These are phyloP conservation scores for Cephalopterus ornatus DNA, from an alignment of 2,113 vertebrate genomes.

Conservation along the genomic window DNA sequence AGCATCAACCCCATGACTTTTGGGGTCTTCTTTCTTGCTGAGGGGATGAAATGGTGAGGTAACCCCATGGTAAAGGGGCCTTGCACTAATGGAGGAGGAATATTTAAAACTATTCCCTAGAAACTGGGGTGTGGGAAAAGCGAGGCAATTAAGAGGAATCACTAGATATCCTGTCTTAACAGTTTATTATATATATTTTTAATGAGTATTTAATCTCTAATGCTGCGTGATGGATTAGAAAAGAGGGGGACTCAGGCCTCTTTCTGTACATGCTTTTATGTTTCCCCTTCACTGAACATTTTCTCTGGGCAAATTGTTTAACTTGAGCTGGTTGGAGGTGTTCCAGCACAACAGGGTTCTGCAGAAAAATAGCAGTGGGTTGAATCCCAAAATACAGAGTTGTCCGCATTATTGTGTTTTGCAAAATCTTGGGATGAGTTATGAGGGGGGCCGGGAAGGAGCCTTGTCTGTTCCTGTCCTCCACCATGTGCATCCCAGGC, in stretches of 20 bases:
- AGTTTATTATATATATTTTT: constrained; percentile 24
- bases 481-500: background rate
- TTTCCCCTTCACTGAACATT: constrained; percentile 47
- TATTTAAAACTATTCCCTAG: background rate
- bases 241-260: background rate
- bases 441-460: rapidly evolving
- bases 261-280: constrained; percentile 34
- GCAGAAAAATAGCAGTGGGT: background rate
- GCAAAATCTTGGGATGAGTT: background rate
- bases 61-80: background rate
- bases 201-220: constrained; percentile 53
- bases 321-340: constrained; percentile 32
- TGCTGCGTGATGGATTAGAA: constrained; percentile 44
- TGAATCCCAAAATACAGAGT: background rate
- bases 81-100: background rate
- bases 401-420: background rate
- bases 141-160: constrained; percentile 39
- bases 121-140: constrained; percentile 26
- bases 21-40: background rate
- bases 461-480: background rate
- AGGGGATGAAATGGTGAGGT: background rate
- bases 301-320: constrained; percentile 36
- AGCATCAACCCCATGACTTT: background rate
- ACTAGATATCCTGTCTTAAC: background rate
- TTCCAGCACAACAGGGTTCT: constrained; percentile 5